A percentile compares a stretch with the other conserved stretches of the same genome.
Conservation (phyloP, 2,888 invertebrate genomes). For the Microdon myrmicae region DNA sequence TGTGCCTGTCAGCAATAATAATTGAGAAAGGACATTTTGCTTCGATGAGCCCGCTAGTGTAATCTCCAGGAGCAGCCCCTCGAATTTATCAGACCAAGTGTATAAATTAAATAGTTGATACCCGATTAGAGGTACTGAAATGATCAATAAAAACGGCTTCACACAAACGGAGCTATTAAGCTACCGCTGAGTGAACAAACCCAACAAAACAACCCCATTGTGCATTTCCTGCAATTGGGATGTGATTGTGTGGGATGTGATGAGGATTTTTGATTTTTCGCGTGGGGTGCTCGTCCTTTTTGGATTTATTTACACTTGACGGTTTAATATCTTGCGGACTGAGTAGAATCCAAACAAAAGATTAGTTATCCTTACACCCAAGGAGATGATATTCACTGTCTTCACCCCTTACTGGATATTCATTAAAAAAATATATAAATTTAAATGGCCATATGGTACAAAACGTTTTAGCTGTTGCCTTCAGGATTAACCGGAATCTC, state of each 20-base stretch:
- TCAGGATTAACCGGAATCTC: no score
- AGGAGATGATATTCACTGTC: no score
- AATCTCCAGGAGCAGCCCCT: conserved; percentile 61
- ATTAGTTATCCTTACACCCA: conserved; percentile 29
- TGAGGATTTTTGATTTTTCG: conserved; percentile 27
- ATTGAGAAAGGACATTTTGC: conserved; percentile 53
- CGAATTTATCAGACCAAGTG: conserved; percentile 65
- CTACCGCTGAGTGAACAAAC: conserved; percentile 43
- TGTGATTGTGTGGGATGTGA: conserved; percentile 32
- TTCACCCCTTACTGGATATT: no score
- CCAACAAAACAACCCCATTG: no score
- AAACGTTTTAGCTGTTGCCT: no score
- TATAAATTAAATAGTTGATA: conserved; percentile 61
- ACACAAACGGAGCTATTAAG: conserved; percentile 48
- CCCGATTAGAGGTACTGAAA: conserved; percentile 54
- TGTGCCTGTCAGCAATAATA: conserved; percentile 53
- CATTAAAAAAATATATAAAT: no score
- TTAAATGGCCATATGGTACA: no score
- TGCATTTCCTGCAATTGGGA: conserved; percentile 35
- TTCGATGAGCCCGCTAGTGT: conserved; percentile 54
- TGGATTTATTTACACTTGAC: conserved; percentile 44
- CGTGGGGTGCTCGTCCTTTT: conserved; percentile 49
- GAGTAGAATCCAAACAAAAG: conserved; percentile 41
- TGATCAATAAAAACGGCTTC: conserved; percentile 50
- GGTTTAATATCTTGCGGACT: conserved; percentile 32